Conservation (phyloP, 2,888 invertebrate genomes). For the Trilocha varians region DNA sequence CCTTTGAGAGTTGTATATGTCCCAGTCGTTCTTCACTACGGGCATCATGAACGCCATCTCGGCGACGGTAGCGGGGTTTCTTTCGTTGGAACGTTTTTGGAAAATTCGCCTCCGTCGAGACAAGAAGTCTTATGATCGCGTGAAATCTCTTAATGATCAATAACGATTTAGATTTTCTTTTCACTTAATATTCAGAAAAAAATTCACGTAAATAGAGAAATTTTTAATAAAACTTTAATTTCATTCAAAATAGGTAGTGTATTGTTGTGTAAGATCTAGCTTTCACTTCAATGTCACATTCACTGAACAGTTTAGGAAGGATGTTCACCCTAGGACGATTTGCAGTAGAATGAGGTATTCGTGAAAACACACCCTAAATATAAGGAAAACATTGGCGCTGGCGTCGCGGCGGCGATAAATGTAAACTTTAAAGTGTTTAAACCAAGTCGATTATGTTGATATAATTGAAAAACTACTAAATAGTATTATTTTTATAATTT, state of each 20-base stretch:
- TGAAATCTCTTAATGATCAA: conserved; percentile 40
- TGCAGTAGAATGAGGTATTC: conserved; percentile 67
- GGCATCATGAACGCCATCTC: conserved; percentile 97
- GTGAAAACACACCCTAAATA: conserved; percentile 68
- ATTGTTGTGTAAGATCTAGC: conserved; percentile 30
- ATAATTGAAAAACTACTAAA: too few species aligned
- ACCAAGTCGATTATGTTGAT: too few species aligned
- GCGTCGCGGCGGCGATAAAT: conserved; percentile 37
- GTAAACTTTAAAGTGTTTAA: conserved; percentile 30
- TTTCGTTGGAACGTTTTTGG: conserved; percentile 61
- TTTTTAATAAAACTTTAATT: conserved; percentile 22
- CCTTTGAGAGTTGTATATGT: conserved; percentile 90
- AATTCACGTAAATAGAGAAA: conserved; percentile 19
- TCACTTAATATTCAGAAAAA: conserved; percentile 23
- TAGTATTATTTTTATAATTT: too few species aligned
- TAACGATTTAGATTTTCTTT: conserved; percentile 24
- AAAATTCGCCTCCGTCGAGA: conserved; percentile 31
- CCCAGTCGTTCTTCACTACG: conserved; percentile 94
- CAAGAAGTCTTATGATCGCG: conserved; percentile 27
- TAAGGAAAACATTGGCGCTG: conserved; percentile 70
- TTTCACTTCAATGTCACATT: conserved; percentile 66
- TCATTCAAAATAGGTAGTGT: conserved; percentile 20
- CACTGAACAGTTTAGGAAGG: conserved; percentile 40
- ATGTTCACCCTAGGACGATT: conserved; percentile 67
- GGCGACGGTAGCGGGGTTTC: conserved; percentile 53